phyloP scores from a whole-genome alignment of 2,797 vertebrate species.

The Sphenopsis melanotis region DNA sequence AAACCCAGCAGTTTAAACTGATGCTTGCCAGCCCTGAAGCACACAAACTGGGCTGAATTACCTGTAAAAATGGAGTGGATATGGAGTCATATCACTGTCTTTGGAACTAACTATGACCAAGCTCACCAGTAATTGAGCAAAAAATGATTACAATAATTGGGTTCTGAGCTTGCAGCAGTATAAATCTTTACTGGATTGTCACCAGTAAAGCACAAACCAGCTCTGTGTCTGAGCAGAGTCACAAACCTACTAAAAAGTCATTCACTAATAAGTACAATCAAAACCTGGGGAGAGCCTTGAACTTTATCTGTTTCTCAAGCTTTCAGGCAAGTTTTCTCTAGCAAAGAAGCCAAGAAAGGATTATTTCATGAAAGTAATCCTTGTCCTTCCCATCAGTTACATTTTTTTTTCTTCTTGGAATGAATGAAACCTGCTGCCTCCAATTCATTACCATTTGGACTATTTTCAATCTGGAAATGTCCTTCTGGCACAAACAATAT shows the following conservation, averaged over 20 bases:
- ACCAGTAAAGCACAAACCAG: neutral
- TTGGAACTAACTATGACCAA: neutral
- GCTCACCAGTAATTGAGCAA: rapidly evolving
- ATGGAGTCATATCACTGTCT: neutral
- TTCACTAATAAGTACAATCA: neutral
- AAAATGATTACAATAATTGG: neutral
- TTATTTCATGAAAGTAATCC: neutral
- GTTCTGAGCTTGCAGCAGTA: neutral
- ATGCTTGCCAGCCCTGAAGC: neutral
- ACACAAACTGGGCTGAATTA: neutral
- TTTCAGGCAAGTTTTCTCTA: neutral
- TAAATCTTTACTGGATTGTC: neutral
- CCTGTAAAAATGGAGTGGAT: neutral
- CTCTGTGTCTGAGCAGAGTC: neutral
- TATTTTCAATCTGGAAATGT: neutral
- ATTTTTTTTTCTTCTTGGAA: neutral
- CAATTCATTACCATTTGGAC: neutral
- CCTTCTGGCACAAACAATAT: neutral
- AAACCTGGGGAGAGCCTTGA: neutral
- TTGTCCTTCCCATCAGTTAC: neutral
- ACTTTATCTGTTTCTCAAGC: neutral
- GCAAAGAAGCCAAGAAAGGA: neutral
- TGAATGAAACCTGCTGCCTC: neutral
- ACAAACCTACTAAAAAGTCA: neutral
- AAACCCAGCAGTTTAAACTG: neutral